Evolutionary conservation across 2,888 invertebrate species (phyloP), one percentile per base, ranked within the genome.

Genomic region (Agonum fuliginosum): DNA sequence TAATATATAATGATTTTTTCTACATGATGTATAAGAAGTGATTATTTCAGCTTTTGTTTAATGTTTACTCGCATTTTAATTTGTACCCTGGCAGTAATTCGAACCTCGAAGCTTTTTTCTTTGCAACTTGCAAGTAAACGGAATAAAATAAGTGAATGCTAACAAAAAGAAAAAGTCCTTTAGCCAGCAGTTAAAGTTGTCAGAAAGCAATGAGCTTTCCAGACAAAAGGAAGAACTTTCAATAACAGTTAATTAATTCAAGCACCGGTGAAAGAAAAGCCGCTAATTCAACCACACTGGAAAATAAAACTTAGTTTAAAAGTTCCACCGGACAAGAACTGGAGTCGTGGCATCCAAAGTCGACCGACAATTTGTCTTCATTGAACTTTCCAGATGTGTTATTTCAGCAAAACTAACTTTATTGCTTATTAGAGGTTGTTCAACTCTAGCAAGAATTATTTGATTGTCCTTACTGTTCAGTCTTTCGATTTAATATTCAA

Each of bases 371-470:
- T 69, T 69, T 69, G 46, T 69, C 69, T 69, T 69, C 69, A 69
- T 69, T 69, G 69, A 69, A 69, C 69, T 69, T 69, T 69, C 46
- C 69, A 69, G 24, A 46, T 69, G 58, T 62, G 69, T 69, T 67
- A 37, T 67, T 65, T 67, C 37, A 34, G 22, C 37, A 19, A 1
- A 69, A 43, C 46, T 22, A 69, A 69, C 69, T 69, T 69, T 46
- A 17, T 62, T 62, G 58, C 58, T 62, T 27, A 62, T 30, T 17
- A 62, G 17, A 4, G 20, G 10, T 10, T 37, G 37, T 37, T 37
- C n/a, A n/a, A n/a, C n/a, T n/a, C n/a, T n/a, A n/a, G n/a, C n/a
- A n/a, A n/a, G n/a, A n/a, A n/a, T n/a, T n/a, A n/a, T n/a, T n/a
- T n/a, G n/a, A n/a, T n/a, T n/a, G n/a, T n/a, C n/a, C n/a, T n/a